These are phyloP conservation scores for Spheniscus mendiculus DNA, from an alignment of 2,113 vertebrate species.

Conservation along the genomic window DNA sequence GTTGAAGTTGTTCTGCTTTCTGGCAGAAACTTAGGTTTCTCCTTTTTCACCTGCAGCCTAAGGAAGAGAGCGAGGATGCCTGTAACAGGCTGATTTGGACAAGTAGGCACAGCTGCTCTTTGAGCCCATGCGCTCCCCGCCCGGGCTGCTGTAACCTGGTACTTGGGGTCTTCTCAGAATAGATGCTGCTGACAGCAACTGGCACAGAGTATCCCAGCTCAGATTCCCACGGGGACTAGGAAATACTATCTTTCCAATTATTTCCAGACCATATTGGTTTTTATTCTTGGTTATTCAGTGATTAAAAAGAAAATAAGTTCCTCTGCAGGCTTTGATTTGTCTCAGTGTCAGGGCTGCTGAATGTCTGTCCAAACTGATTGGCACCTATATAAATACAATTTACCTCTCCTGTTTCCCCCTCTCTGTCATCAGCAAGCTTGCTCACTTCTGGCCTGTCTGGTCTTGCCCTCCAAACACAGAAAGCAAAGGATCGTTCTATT, in stretches of 20 bases:
- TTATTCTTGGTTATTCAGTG: background rate
- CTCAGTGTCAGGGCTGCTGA: background rate
- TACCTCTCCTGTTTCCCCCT: background rate
- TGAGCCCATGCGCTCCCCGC: background rate
- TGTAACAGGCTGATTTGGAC: background rate
- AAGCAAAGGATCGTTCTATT: background rate
- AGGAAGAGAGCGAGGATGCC: background rate
- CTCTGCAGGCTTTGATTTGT: background rate
- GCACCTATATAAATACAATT: background rate
- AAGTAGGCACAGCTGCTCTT: slow-evolving; percentile 4
- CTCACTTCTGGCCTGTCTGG: background rate
- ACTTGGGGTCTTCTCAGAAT: slow-evolving; percentile 10
- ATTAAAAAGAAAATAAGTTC: background rate
- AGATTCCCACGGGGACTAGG: background rate
- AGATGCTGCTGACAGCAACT: slow-evolving; percentile 42
- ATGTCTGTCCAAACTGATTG: background rate
- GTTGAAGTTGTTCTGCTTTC: background rate
- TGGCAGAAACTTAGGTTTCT: background rate
- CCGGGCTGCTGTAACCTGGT: background rate
- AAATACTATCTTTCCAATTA: background rate
- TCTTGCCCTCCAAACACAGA: background rate
- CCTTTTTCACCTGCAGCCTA: background rate
- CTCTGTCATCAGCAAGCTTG: background rate
- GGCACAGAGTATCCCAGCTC: background rate
- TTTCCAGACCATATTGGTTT: background rate